Conservation (phyloP, 2,888 invertebrate genomes). For the Drosophila colorata region DNA sequence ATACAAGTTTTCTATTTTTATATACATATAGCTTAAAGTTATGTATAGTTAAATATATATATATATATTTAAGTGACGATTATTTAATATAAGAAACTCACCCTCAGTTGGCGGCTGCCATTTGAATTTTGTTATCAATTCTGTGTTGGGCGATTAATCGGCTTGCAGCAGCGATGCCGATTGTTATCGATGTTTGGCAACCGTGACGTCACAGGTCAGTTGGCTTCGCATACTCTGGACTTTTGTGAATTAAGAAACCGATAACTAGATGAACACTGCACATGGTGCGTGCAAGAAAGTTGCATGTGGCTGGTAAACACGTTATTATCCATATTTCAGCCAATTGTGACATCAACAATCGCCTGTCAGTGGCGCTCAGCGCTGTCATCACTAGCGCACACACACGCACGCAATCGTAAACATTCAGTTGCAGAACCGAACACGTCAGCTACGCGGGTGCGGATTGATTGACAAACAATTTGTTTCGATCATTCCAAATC, state of each 20-base stretch:
- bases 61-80: not conserved
- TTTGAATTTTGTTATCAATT: slow-evolving; percentile 5
- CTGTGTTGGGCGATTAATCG: slow-evolving; percentile 12
- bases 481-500: slow-evolving; percentile 39
- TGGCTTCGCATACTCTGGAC: not conserved
- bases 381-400: slow-evolving; percentile 46
- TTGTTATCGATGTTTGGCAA: slow-evolving; percentile 38
- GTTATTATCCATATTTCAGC: not conserved
- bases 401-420: slow-evolving; percentile 62
- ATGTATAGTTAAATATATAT: not conserved
- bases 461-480: slow-evolving; percentile 48
- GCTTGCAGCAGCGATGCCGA: not conserved
- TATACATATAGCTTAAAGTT: not conserved
- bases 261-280: not conserved
- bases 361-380: slow-evolving; percentile 21
- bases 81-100: not conserved
- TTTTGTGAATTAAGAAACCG: slow-evolving; percentile 35
- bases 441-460: slow-evolving; percentile 80
- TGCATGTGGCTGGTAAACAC: not conserved
- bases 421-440: slow-evolving; percentile 72
- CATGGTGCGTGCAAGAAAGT: not conserved
- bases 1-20: not conserved
- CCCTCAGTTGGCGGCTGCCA: not conserved
- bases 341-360: slow-evolving; percentile 37
- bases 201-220: slow-evolving; percentile 23